Percentiles rank a stretch among this genome's conserved stretches.
Evolutionary conservation across 2,113 vertebrate species (phyloP).

Genomic region (Gymnobelideus leadbeateri): DNA sequence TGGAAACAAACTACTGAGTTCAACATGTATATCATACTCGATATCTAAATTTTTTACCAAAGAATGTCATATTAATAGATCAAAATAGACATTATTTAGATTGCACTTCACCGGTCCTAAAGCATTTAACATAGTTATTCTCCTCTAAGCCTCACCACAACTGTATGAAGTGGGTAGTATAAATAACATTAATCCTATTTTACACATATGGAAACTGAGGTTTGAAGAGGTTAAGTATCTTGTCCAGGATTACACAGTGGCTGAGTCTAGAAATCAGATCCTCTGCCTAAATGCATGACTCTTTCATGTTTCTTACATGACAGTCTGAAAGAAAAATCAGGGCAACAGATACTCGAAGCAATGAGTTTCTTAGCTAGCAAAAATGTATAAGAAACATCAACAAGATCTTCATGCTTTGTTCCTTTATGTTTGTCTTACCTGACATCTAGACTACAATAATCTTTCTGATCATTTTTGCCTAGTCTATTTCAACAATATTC

Average conservation of each 20-base stretch:
- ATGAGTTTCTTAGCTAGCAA: not conserved
- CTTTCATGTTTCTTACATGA: not conserved
- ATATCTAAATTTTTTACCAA: slow-evolving; percentile 22
- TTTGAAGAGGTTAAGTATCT: not conserved
- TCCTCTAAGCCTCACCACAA: not conserved
- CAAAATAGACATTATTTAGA: not conserved
- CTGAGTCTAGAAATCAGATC: not conserved
- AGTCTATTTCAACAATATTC: not conserved
- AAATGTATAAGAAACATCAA: not conserved
- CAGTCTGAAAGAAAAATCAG: slow-evolving; percentile 37
- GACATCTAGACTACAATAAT: not conserved
- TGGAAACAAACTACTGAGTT: slow-evolving; percentile 16
- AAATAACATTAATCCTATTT: not conserved
- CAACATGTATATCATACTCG: slow-evolving; percentile 1
- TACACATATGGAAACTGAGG: not conserved
- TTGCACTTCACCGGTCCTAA: not conserved
- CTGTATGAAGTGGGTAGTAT: not conserved
- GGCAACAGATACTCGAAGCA: not conserved
- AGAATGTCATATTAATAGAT: not conserved
- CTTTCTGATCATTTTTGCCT: not conserved
- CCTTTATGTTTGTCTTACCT: not conserved
- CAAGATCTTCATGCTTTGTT: not conserved
- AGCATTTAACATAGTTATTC: not conserved
- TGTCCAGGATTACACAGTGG: not conserved
- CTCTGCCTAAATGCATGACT: not conserved